Base-by-base conservation (phyloP, 2,113 vertebrate species). In the Pygoscelis adeliae region DNA sequence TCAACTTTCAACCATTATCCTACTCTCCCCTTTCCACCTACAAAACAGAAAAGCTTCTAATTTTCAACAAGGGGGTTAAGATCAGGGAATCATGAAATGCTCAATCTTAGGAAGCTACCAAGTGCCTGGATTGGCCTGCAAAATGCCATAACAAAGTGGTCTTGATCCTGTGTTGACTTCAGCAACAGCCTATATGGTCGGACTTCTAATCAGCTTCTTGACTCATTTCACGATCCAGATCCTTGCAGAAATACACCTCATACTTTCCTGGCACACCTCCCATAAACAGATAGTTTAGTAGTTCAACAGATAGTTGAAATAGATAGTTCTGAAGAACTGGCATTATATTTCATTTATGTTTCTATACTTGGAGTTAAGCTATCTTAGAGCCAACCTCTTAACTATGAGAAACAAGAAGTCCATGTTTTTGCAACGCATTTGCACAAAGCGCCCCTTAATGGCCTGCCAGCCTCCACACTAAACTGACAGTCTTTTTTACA, bases 401-500 rank as follows among this genome's bases (percentile, higher is more conserved):
- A 87, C 52, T 69, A 46, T 22, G 73, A 67, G 50, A 96, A 95
- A 90, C 22, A 92, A 90, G 83, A 91, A 65, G 17, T 65, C 55
- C 67, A 21, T 63, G 44, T 42, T 74, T 53, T 83, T 65, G 36
- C 76, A 77, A 76, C 5, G 21, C 55, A 65, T 76, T 38, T 90
- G 42, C 74, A 95, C 53, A 95, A 97, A 96, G 50, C 25, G 2
- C 36, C 82, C 69, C 87, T 96, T 88, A 96, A 78, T 78, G 93
- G 58, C 27, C 80, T 97, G 59, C 40, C 73, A 95, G 77, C 44
- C 71, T 93, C 72, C 90, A 87, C 61, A 65, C 36, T 83, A 78
- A 90, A 94, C 49, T 84, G 70, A 63, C 30, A 66, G 18, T 52
- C 63, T 74, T 49, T 89, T 90, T 96, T 95, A 83, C 47, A 14